Percentiles rank a stretch among this genome's conserved stretches.
Evolutionary conservation across 2,888 invertebrate species (phyloP).

Genomic region (Melanostoma mellinum): DNA sequence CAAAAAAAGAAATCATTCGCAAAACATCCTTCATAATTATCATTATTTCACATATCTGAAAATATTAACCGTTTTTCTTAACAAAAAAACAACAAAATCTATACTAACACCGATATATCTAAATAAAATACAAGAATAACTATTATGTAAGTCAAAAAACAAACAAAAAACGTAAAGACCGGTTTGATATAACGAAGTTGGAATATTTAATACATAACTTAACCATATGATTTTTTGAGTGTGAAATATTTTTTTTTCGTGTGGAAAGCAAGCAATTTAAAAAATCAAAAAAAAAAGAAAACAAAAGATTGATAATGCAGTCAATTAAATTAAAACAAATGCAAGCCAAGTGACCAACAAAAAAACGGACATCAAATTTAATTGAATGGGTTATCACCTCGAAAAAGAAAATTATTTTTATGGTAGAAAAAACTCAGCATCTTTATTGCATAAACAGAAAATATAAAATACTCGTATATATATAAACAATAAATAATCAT

Average conservation of each 20-base stretch:
- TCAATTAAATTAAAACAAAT: background rate
- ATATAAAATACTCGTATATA: conserved; percentile 69
- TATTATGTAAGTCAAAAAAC: background rate
- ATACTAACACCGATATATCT: too few species aligned
- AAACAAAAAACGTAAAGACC: background rate
- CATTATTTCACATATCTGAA: background rate
- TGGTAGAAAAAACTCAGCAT: conserved; percentile 9
- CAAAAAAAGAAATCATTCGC: conserved; percentile 5
- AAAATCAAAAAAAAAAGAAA: conserved; percentile 42
- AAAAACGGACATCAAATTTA: conserved; percentile 6
- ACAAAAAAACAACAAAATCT: background rate
- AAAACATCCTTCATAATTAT: conserved; percentile 5
- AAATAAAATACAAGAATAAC: background rate
- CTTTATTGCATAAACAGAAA: conserved; percentile 34
- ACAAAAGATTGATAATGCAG: background rate
- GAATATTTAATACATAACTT: conserved; percentile 33
- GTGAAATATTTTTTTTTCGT: conserved; percentile 52
- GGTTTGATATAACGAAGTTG: background rate
- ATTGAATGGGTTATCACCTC: conserved; percentile 12
- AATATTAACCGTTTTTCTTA: background rate
- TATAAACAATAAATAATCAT: conserved; percentile 45
- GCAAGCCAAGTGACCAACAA: conserved; percentile 32
- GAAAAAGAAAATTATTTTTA: conserved; percentile 8
- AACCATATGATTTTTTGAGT: conserved; percentile 45
- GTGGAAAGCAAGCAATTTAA: conserved; percentile 70